Evolutionary conservation across 2,888 invertebrate genomes (phyloP), one percentile per base, ranked within the genome.

Genomic region (Piscicola geometra): DNA sequence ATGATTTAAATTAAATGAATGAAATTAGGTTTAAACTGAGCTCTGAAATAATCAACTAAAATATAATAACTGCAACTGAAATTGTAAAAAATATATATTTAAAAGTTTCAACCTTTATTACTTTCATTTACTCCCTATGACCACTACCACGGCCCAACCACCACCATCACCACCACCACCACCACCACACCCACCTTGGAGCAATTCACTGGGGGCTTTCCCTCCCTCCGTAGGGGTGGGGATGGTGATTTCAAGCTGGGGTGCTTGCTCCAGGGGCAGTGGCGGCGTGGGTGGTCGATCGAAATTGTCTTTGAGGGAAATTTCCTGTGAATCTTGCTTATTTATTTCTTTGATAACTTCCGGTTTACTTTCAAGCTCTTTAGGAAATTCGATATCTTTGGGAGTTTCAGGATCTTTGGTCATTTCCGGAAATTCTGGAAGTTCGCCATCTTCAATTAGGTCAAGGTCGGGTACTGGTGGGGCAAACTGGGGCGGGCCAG

Each of bases 321-420:
- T 21, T 15, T 15, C 50, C n/a, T 56, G 21, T 9, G 60, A 5
- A 5, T 56, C 60, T 3, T 18, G n/a, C 12, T n/a, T n/a, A 56
- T 56, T 56, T n/a, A 18, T 5, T 5, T 56, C 25, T 25, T 56
- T 56, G 3, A 25, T 5, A 25, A n/a, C 12, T 21, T 83, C 83
- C 18, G 83, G 81, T 76, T 83, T 81, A 75, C 83, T 83, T 30
- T 50, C 33, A 28, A 68, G 68, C 15, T 75, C 75, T 2, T 30
- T 30, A 1, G 75, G 69, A 30, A 75, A 30, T 32, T 50, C 50
- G 9, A 41, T 36, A 15, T 50, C 52, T n/a, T 72, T 72, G 60
- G 33, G 30, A 1, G 71, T 56, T 75, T 77, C 36, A 52, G 76
- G 12, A 28, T 76, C 25, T 18, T 64, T 67, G 28, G 35, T 52